Base-by-base conservation (phyloP, 2,797 vertebrate genomes). In the Sebastes matsubarae region DNA sequence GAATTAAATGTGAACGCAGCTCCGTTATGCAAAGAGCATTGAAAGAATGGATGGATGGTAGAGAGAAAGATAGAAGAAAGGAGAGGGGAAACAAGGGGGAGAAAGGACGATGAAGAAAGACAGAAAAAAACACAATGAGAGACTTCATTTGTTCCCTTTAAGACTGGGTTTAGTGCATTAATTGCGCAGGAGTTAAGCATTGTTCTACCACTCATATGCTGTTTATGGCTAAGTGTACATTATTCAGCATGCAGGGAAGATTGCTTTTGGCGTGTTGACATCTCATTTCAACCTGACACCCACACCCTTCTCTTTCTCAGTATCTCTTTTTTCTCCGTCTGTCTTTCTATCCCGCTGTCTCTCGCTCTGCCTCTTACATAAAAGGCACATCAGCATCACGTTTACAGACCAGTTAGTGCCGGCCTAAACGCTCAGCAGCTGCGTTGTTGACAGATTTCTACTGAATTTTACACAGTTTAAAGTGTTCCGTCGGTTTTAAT, bases 261-360 rank as follows among this genome's bases (percentile, higher is more conserved):
- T 88, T 84, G 93, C 93, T 94, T 76, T 89, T 91, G 92, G 93
- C 89, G 46, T 92, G 88, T 89, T 94, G 92, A 94, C 94, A 93
- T 94, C 88, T 93, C 89, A 93, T 93, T 89, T 93, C 92, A 93
- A 92, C 93, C 92, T 80, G 79, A 93, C 95, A 84, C 95, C 94
- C 93, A 95, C 94, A 87, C 89, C 79, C 86, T 91, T 85, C 73
- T 89, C 78, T 91, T 83, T 77, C 80, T 87, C 81, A 58, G 81
- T 75, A 64, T 89, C 68, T 90, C 82, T 88, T 77, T 76, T 88
- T 75, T 88, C 60, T 87, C 82, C 72, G 38, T 74, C 72, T 70
- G 42, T 87, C 73, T 74, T 42, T 74, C 81, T 24, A 22, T 81
- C 76, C 71, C 5, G 9, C 76, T 61, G 63, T 55, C 36, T 66